These are phyloP conservation scores for Corythaeola cristata DNA, from an alignment of 2,113 vertebrate species.

Conservation along the genomic window DNA sequence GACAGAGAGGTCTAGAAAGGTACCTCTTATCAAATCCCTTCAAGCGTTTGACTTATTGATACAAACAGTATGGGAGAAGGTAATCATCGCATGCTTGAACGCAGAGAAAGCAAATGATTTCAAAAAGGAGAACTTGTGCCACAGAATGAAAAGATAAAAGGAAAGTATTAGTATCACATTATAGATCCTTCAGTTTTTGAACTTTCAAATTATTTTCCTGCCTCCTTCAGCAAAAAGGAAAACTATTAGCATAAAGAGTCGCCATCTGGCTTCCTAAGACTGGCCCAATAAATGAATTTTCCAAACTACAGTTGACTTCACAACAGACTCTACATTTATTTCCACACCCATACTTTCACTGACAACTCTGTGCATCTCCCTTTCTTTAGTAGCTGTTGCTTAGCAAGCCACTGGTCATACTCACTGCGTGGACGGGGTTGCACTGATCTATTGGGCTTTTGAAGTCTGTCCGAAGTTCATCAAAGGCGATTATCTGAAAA, in stretches of 20 bases:
- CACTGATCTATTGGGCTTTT: constrained; percentile 98
- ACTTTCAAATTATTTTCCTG: not conserved
- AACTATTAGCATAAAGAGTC: not conserved
- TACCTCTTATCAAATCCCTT: not conserved
- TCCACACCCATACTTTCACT: not conserved
- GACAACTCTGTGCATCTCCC: not conserved
- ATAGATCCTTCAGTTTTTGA: not conserved
- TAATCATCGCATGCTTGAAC: not conserved
- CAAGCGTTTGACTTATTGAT: not conserved
- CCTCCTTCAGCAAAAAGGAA: not conserved
- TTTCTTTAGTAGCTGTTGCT: not conserved
- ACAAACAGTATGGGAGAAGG: not conserved
- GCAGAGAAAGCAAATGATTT: not conserved
- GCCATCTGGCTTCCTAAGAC: not conserved
- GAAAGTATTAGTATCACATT: not conserved
- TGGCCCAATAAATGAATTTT: not conserved
- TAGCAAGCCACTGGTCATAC: constrained; percentile 23
- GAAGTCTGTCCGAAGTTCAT: constrained; percentile 96
- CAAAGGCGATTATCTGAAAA: constrained; percentile 96
- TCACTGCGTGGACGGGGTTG: constrained; percentile 95
- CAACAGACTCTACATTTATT: not conserved
- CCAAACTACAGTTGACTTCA: not conserved
- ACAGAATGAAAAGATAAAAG: not conserved
- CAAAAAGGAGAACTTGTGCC: not conserved
- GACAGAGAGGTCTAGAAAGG: not conserved